Base-by-base conservation (phyloP, 92 coral and sea anemone species). In the Phenganax stokvisi region DNA sequence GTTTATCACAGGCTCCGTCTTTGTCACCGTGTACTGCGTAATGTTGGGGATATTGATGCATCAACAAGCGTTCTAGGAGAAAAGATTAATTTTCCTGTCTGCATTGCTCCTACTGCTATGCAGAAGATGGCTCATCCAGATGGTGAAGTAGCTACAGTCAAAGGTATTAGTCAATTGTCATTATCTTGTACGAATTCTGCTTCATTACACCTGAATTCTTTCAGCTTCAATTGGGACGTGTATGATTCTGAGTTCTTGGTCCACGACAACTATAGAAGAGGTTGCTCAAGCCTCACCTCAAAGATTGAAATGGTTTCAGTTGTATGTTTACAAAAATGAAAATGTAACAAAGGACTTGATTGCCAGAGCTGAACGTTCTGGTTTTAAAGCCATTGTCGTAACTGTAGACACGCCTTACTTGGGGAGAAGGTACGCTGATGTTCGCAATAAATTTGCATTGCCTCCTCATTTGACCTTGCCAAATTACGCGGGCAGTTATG, bases 251-350 rank as follows among this genome's bases (percentile, higher is more conserved):
- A 88, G 93, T 58, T 62, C 61, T 20, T 44, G 58, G 44, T 74
- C 89, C 27, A 79, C 93, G 51, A 65, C 84, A 0, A 15, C 80
- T 29, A 68, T 88, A 29, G 96, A 90, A 68, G 91, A 90, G 44
- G 84, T 90, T 63, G 84, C 85, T 0, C 27, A 12, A 9, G 74
- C 70, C 44, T 74, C 91, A 2, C 82, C 91, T 27, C 82, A 37
- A 37, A 37, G 83, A 7, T 57, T 90, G 54, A 83, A 80, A 47
- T 90, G 96, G 96, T 81, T 90, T 56, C 88, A 86, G 57, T 56
- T 90, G 31, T 84, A 86, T 73, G 58, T 73, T 9, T 63, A 86
- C 13, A 75, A 74, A 72, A 85, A 87, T 51, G 68, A 28, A 37
- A 74, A 78, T 65, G 16, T 71, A 13, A 86, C 72, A 15, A 72